Evolutionary conservation across 1,140 invertebrate species (phyloP).

Genomic region (Matsumurasca onukii): DNA sequence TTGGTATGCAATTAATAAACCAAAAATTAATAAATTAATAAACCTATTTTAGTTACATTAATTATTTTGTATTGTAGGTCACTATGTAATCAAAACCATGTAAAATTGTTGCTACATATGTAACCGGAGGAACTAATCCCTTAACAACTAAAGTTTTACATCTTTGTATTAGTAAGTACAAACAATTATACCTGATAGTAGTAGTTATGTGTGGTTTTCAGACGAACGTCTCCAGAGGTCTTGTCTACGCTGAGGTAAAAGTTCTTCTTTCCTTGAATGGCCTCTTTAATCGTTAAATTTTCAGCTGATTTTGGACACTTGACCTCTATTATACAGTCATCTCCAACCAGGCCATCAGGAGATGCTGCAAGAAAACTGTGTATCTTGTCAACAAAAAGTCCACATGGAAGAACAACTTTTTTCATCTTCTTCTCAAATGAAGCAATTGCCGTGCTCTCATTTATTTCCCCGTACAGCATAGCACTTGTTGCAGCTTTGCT

Average conservation of each 20-base stretch:
- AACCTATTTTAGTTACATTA: too few relatives aligned
- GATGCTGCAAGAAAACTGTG: too few relatives aligned
- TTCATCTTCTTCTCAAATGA: not conserved
- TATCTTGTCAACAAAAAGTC: not conserved
- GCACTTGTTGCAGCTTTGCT: slow-evolving; percentile 5
- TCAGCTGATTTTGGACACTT: slow-evolving; percentile 12
- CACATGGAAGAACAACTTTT: not conserved
- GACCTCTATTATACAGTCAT: not conserved
- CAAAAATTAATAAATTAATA: too few relatives aligned
- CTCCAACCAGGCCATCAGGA: slow-evolving; percentile 19
- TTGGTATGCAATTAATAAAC: too few relatives aligned
- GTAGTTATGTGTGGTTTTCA: slow-evolving; percentile 5
- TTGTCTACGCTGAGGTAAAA: not conserved
- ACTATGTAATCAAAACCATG: too few relatives aligned
- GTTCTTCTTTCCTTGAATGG: not conserved
- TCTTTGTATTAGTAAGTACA: too few relatives aligned
- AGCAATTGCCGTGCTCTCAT: slow-evolving; percentile 4
- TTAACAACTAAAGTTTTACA: too few relatives aligned
- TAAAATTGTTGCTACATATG: too few relatives aligned
- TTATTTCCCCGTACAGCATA: slow-evolving; percentile 12
- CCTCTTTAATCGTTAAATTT: not conserved
- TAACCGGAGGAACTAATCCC: too few relatives aligned
- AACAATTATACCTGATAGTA: too few relatives aligned
- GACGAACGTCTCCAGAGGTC: not conserved
- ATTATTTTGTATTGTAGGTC: too few relatives aligned